Evolutionary conservation across 2,113 vertebrate species (phyloP).

Genomic region (Atrichornis clamosus): DNA sequence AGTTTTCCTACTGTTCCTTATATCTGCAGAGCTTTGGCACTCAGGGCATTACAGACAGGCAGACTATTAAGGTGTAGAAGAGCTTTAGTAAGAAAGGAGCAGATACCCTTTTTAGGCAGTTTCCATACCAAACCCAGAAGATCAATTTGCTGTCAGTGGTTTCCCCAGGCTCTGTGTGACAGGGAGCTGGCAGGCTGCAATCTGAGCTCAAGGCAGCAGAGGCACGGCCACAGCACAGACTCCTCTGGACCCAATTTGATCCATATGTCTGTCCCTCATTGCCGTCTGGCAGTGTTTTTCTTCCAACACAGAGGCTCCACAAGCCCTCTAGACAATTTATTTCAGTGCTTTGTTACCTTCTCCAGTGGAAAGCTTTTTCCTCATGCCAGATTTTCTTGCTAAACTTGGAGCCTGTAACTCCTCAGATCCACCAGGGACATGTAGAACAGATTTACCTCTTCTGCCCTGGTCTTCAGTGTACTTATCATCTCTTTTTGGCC

Average conservation of each 20-base stretch:
- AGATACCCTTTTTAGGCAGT: background rate
- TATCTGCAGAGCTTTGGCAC: background rate
- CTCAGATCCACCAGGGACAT: background rate
- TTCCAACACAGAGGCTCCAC: background rate
- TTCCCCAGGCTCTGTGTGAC: background rate
- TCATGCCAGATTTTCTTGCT: background rate
- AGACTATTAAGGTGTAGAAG: background rate
- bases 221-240: accelerated
- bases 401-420: background rate
- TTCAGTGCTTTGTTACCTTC: background rate
- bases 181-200: background rate
- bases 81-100: background rate
- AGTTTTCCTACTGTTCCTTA: background rate
- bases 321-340: background rate
- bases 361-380: background rate
- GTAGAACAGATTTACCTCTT: background rate
- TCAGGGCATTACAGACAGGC: background rate
- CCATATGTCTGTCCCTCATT: background rate
- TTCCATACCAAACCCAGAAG: background rate
- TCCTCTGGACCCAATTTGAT: background rate
- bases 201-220: background rate
- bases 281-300: background rate
- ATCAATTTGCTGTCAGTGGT: background rate
- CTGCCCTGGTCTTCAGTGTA: background rate
- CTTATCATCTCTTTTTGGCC: background rate